phyloP scores from a whole-genome alignment of 2,888 invertebrate genomes.

The Hoplodrina blanda region DNA sequence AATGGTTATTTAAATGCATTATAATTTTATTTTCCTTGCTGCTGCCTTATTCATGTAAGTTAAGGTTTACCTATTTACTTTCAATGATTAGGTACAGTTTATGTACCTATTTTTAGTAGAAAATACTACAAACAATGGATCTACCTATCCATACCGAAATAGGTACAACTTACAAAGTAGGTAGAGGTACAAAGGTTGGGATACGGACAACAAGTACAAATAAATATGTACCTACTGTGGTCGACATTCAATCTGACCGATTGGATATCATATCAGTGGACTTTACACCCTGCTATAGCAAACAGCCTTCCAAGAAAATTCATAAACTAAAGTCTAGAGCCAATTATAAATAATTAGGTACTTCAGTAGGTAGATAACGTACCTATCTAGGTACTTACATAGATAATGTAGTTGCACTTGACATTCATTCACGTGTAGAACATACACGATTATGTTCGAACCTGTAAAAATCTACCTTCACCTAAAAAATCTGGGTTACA shows the following conservation, averaged over 20 bases:
- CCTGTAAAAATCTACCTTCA: neutral
- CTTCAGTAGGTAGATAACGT: neutral
- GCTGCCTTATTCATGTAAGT: too few relatives aligned
- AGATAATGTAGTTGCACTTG: too few relatives aligned
- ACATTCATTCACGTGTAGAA: neutral
- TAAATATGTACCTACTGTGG: slow-evolving; percentile 8
- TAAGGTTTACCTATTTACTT: too few relatives aligned
- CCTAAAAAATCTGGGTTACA: slow-evolving; percentile 1
- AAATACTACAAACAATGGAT: too few relatives aligned
- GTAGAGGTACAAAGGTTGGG: slow-evolving; percentile 7
- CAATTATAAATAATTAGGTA: slow-evolving; percentile 4
- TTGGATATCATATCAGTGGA: slow-evolving; percentile 2
- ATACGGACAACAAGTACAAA: neutral
- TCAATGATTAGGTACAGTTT: too few relatives aligned
- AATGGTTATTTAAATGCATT: too few relatives aligned
- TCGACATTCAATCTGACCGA: slow-evolving; percentile 24
- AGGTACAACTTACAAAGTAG: neutral
- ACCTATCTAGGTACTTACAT: neutral
- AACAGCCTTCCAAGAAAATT: slow-evolving; percentile 2
- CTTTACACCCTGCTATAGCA: neutral
- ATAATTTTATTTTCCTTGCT: too few relatives aligned
- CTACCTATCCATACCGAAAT: too few relatives aligned
- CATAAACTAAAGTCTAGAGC: neutral
- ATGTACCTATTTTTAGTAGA: too few relatives aligned
- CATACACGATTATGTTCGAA: neutral